phyloP scores from a whole-genome alignment of 1,140 invertebrate genomes.

The Mamestra configurata region DNA sequence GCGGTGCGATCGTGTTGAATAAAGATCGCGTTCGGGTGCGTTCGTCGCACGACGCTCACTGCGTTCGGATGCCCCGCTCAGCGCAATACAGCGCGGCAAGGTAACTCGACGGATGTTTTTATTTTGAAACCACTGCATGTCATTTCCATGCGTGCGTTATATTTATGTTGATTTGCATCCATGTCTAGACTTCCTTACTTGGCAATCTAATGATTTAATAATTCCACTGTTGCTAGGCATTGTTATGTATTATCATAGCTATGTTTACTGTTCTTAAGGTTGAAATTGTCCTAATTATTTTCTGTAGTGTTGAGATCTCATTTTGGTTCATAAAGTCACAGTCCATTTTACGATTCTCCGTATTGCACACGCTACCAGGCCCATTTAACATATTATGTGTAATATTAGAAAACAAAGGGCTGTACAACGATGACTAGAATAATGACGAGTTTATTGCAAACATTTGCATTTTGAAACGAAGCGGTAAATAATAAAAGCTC shows the following conservation, averaged over 20 bases:
- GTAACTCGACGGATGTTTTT: constrained; percentile 67
- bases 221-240: background rate
- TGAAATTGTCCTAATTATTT: background rate
- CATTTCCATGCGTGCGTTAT: constrained; percentile 49
- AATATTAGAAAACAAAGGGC: constrained; percentile 37
- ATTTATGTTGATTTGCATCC: constrained; percentile 15
- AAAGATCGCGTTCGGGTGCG: constrained; percentile 79
- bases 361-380: constrained; percentile 6
- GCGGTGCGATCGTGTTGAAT: constrained; percentile 60
- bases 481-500: constrained; percentile 15
- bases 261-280: background rate
- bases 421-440: constrained; percentile 5
- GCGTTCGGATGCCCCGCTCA: constrained; percentile 65
- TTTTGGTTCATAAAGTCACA: background rate
- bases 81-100: constrained; percentile 62
- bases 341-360: constrained; percentile 1
- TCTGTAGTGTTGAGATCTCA: background rate
- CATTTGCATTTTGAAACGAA: constrained; percentile 25
- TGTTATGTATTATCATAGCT: background rate
- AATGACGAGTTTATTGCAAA: constrained; percentile 26
- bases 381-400: background rate
- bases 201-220: background rate
- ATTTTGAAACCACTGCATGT: constrained; percentile 65
- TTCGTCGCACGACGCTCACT: constrained; percentile 71
- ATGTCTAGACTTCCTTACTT: constrained; percentile 37